Conservation (phyloP, 2,888 invertebrate genomes). For the Microchrysa polita region DNA sequence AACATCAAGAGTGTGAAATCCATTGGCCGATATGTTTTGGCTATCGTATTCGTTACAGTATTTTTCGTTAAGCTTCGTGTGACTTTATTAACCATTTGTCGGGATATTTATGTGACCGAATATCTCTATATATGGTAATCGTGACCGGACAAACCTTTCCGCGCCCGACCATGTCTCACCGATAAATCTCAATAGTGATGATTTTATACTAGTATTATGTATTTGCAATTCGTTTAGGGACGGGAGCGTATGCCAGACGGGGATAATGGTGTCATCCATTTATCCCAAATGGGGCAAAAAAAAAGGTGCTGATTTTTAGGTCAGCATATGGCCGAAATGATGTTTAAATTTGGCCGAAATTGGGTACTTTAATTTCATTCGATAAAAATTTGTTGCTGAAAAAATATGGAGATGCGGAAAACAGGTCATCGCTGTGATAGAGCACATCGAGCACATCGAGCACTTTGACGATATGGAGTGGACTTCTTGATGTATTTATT, state of each 20-base stretch:
- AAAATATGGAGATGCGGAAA: too few species aligned
- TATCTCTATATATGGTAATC: slow-evolving; percentile 34
- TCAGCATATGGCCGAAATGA: neutral
- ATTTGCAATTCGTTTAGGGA: slow-evolving; percentile 28
- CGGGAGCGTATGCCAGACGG: slow-evolving; percentile 1
- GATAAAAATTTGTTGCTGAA: too few species aligned
- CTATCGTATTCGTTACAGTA: neutral
- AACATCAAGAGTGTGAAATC: neutral
- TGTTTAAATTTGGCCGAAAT: too few species aligned
- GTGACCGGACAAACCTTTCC: slow-evolving; percentile 35
- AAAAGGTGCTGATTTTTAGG: slow-evolving; percentile 28
- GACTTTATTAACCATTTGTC: slow-evolving; percentile 41
- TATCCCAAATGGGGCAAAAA: neutral
- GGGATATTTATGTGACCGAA: slow-evolving; percentile 32
- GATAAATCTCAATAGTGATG: slow-evolving; percentile 38
- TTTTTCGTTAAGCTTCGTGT: slow-evolving; percentile 31
- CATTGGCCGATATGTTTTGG: neutral
- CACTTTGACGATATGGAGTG: too few species aligned
- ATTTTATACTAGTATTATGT: slow-evolving; percentile 27
- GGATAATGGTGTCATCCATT: slow-evolving; percentile 22
- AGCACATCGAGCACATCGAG: too few species aligned
- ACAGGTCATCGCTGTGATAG: too few species aligned
- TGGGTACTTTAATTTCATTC: too few species aligned
- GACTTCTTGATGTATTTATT: too few species aligned
- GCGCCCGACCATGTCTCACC: slow-evolving; percentile 30